Base-by-base conservation (phyloP, 2,888 invertebrate species). In the Allophyes oxyacanthae region DNA sequence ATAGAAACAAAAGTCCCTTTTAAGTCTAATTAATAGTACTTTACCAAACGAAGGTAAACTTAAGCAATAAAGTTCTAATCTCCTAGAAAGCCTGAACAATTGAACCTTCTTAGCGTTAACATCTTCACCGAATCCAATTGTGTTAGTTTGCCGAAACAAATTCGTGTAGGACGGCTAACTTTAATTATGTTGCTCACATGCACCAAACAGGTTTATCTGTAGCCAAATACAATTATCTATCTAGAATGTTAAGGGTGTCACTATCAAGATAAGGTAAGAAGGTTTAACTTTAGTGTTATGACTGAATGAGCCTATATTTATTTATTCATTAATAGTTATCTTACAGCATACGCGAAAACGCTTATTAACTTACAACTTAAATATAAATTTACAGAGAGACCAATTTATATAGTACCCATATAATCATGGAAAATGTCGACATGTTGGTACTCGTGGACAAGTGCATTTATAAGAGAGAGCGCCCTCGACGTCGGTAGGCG, bases 191-290 rank as follows among this genome's bases (percentile, higher is more conserved):
- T 48, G 8, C 42, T 72, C 41, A 40, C 62, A 36, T 52, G 44
- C 37, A 54, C 15, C 15, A 45, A 75, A 75, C 55, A 32, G 6
- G 55, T 61, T 65, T 61, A 55, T 34, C 55, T 53, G 36, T 11
- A 26, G 28, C 40, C 10, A n/a, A 59, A 75, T 49, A 59, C 44
- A 66, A 72, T 72, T 62, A 15, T 57, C 37, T 61, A 6, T 6
- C 32, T 33, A 15, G n/a, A 37, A 32, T 20, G 34, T 32, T 33
- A 25, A 37, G 20, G 5, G 11, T 25, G 42, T 6, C 48, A 48
- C n/a, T 6, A 3, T 9, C 8, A 0, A 25, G 10, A 3, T 14
- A 10, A 26, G 7, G 0, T 15, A 2, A 46, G 43, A 72, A 72
- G 53, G 32, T 56, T 14, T 13, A 33, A 13, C 11, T 13, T 0